Evolutionary conservation across 1,140 invertebrate genomes (phyloP), one percentile per base, ranked within the genome.

Genomic region (Drosophila paulistorum): DNA sequence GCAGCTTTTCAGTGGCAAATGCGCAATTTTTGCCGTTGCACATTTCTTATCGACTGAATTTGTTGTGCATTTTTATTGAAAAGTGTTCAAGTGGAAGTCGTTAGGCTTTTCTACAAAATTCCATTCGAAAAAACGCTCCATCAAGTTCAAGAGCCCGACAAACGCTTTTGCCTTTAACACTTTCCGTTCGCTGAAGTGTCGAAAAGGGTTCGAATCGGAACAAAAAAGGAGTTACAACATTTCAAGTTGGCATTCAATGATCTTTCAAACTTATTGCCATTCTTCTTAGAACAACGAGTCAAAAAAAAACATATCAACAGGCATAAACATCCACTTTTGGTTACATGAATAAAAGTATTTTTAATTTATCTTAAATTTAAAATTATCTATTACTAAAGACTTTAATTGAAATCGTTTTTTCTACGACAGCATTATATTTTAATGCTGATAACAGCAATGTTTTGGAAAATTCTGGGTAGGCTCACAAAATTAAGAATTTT

Each of bases 51-150:
- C 37, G 65, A 26, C 60, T 65, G 20, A 59, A 14, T 54, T 71
- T 61, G 51, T 64, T 55, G 66, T 65, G 74, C 66, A 79, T 87
- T 86, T 86, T 87, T 76, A 86, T 86, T 86, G 76, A 86, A 86
- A 86, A 86, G 82, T 86, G 82, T 86, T 86, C 82, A 74, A 86
- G 82, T 86, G 82, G 82, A 86, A 86, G 83, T 83, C 82, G 76
- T 86, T 87, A 65, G 83, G 83, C 82, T 82, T 82, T 87, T 82
- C 83, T 71, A 65, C 67, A 66, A 37, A 64, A 30, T 30, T 30
- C 17, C 17, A 51, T 51, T 51, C 17, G 45, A 10, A 23, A 23
- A 23, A 51, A 51, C 45, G 17, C 73, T 70, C 59, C 33, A 51
- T 42, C 37, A 55, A 41, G 26, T 39, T 39, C 45, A 66, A 73